Percentiles rank a stretch among this genome's conserved stretches.
Evolutionary conservation across 2,888 invertebrate genomes (phyloP).

Genomic region (Eristalis pertinax): DNA sequence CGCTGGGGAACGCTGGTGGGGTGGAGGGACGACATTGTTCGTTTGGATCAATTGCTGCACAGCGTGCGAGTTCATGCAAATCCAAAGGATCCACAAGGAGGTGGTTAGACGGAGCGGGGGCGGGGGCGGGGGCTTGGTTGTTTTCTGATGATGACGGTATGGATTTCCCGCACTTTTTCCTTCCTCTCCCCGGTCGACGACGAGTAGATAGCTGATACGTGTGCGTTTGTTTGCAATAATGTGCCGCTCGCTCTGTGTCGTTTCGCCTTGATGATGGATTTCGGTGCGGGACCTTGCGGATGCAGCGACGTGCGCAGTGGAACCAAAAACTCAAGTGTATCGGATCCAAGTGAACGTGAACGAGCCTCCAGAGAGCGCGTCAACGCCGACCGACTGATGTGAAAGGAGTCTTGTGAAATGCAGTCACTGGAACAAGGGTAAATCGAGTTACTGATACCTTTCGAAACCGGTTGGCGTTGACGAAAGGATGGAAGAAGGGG

Average conservation of each 20-base stretch:
- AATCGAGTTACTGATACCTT: not conserved
- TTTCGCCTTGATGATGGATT: slow-evolving; percentile 45
- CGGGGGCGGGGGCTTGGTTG: not conserved
- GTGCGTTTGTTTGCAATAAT: slow-evolving; percentile 55
- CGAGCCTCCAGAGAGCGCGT: not conserved
- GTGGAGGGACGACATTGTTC: slow-evolving; percentile 37
- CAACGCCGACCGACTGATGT: slow-evolving; percentile 42
- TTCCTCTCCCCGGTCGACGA: slow-evolving; percentile 19
- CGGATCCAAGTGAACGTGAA: not conserved
- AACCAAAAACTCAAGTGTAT: slow-evolving; percentile 9
- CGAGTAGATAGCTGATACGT: slow-evolving; percentile 8
- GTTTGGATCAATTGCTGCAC: slow-evolving; percentile 65
- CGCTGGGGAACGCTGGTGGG: not conserved
- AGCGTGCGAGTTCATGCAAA: slow-evolving; percentile 41
- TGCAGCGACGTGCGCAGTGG: slow-evolving; percentile 22
- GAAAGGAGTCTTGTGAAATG: slow-evolving; percentile 14
- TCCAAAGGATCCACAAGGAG: slow-evolving; percentile 16
- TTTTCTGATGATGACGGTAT: slow-evolving; percentile 2
- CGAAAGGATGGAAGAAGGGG: not conserved
- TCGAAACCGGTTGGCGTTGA: not conserved
- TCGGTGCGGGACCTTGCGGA: slow-evolving; percentile 39
- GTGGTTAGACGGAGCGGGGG: too few species aligned
- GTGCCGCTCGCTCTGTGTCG: slow-evolving; percentile 2
- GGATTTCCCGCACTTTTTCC: slow-evolving; percentile 27
- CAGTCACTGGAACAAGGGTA: not conserved